These are phyloP conservation scores for Lycophotia porphyrea DNA, from an alignment of 2,888 invertebrate species.

Conservation along the genomic window DNA sequence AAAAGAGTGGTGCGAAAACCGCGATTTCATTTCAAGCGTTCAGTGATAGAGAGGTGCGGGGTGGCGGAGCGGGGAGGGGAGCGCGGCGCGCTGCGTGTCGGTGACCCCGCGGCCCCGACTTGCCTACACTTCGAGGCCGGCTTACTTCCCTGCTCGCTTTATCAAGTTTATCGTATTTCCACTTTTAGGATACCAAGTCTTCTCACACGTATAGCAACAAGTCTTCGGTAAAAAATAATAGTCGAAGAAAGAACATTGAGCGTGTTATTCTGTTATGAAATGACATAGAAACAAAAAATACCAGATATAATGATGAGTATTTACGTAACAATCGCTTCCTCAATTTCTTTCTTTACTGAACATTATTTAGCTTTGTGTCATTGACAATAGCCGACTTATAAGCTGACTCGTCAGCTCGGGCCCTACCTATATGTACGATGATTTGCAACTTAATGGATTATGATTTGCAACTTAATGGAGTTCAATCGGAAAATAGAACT, in stretches of 20 bases:
- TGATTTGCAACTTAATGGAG: constrained; percentile 18
- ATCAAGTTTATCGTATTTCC: constrained; percentile 64
- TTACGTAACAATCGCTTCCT: constrained; percentile 14
- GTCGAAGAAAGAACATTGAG: neutral
- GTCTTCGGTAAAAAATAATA: constrained; percentile 10
- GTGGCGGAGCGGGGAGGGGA: constrained; percentile 58
- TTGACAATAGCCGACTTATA: constrained; percentile 16
- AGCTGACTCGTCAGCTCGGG: neutral
- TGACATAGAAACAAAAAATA: neutral
- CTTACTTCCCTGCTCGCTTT: constrained; percentile 76
- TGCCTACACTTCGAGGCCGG: constrained; percentile 76
- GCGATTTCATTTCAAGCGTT: constrained; percentile 70
- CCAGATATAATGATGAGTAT: neutral
- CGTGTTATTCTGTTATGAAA: neutral
- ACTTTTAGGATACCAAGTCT: constrained; percentile 49
- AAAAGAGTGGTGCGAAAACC: constrained; percentile 62
- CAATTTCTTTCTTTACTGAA: constrained; percentile 12
- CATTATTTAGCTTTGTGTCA: constrained; percentile 35
- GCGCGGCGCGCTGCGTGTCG: constrained; percentile 80
- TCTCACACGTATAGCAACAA: constrained; percentile 18
- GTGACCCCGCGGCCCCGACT: constrained; percentile 87
- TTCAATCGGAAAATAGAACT: constrained; percentile 5
- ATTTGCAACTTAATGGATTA: constrained; percentile 19
- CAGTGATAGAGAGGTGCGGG: constrained; percentile 71
- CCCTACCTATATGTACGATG: constrained; percentile 11